phyloP scores from a whole-genome alignment of 1,140 invertebrate genomes.

The Drosophila pseudoobscura region DNA sequence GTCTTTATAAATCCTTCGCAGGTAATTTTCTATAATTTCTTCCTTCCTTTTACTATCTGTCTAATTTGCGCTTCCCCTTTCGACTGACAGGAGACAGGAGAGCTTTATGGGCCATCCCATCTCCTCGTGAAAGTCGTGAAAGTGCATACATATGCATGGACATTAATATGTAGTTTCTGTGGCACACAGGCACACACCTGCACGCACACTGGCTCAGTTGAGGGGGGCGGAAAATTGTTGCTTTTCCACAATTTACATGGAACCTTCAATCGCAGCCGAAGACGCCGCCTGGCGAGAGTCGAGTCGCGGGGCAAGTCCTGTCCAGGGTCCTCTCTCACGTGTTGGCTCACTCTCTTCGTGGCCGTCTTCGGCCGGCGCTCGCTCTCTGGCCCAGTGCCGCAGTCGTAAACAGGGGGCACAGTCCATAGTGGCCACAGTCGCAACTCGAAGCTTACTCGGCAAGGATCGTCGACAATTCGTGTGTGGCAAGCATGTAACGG shows the following conservation, averaged over 20 bases:
- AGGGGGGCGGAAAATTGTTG: conserved; percentile 65
- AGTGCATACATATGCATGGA: no score
- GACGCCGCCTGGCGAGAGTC: conserved; percentile 15
- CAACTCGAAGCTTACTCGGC: conserved; percentile 56
- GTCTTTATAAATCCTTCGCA: neutral
- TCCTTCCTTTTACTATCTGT: conserved; percentile 3
- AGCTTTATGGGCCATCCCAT: conserved; percentile 40
- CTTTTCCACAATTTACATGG: conserved; percentile 42
- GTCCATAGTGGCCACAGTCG: conserved; percentile 41
- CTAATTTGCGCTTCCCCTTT: neutral
- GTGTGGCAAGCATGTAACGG: conserved; percentile 3
- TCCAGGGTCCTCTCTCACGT: conserved; percentile 13
- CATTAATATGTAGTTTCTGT: conserved; percentile 35
- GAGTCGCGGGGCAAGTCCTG: neutral
- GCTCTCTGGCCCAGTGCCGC: conserved; percentile 8
- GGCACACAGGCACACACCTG: conserved; percentile 4
- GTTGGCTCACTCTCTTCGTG: conserved; percentile 1
- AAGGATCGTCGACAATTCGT: conserved; percentile 48
- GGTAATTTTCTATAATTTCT: conserved; percentile 43
- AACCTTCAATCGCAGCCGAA: conserved; percentile 26
- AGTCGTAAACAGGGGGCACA: conserved; percentile 27
- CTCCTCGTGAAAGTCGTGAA: neutral
- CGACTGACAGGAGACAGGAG: conserved; percentile 8
- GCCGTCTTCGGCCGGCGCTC: conserved; percentile 14
- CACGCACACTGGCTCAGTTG: conserved; percentile 11